Evolutionary conservation across 2,113 vertebrate species (phyloP).

Genomic region (Hemichromis elongatus): DNA sequence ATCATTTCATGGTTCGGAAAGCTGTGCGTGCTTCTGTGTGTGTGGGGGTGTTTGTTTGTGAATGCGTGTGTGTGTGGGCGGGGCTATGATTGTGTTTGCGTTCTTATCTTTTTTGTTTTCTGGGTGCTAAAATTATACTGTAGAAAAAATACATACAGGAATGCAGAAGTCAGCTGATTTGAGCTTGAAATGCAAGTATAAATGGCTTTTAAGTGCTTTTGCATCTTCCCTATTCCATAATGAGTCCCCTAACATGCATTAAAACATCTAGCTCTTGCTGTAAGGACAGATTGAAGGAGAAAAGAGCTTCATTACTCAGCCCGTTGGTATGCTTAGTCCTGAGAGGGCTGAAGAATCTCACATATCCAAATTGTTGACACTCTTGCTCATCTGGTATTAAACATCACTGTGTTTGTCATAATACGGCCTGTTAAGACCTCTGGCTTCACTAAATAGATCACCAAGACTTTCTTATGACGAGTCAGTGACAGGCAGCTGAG

Average conservation of each 20-base stretch:
- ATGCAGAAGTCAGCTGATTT: neutral
- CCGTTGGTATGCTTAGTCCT: neutral
- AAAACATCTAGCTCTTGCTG: neutral
- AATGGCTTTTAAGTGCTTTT: neutral
- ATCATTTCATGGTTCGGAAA: conserved; percentile 2
- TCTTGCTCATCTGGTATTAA: neutral
- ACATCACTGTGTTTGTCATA: neutral
- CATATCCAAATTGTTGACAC: neutral
- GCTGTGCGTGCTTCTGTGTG: neutral
- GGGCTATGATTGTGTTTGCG: neutral
- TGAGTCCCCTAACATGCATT: neutral
- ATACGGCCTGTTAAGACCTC: neutral
- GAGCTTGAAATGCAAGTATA: neutral
- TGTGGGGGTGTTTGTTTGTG: neutral
- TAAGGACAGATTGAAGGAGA: neutral
- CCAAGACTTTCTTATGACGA: neutral
- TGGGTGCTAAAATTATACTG: neutral
- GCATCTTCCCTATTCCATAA: neutral
- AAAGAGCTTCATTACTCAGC: neutral
- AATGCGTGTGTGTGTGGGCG: neutral
- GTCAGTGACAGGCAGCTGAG: neutral
- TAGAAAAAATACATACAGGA: neutral
- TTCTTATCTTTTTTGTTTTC: neutral
- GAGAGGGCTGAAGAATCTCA: neutral
- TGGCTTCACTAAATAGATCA: neutral